Conservation (phyloP, 2,888 invertebrate genomes). For the Phanerotoma sp. region DNA sequence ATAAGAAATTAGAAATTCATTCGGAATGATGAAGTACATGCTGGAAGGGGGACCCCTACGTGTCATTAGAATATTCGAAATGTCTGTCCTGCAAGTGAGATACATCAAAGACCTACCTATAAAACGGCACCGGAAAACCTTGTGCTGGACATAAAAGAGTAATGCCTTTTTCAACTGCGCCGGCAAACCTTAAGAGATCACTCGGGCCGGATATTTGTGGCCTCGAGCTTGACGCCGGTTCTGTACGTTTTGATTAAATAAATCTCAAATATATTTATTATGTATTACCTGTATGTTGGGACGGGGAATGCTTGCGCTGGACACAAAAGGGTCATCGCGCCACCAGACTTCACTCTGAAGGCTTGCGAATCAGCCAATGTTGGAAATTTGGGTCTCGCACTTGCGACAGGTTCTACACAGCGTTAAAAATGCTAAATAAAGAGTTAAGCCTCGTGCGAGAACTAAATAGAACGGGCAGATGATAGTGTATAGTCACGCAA, state of each 20-base stretch:
- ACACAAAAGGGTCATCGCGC: slow-evolving; percentile 59
- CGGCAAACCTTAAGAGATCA: slow-evolving; percentile 53
- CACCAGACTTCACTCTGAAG: slow-evolving; percentile 52
- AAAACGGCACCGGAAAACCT: slow-evolving; percentile 58
- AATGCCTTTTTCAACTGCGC: slow-evolving; percentile 46
- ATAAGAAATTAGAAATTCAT: slow-evolving; percentile 30
- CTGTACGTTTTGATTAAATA: slow-evolving; percentile 46
- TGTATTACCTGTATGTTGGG: slow-evolving; percentile 58
- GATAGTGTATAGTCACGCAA: background rate
- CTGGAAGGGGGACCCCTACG: slow-evolving; percentile 47
- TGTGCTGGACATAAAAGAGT: slow-evolving; percentile 59
- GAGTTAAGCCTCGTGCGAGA: too few species aligned
- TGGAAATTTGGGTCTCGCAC: slow-evolving; percentile 66
- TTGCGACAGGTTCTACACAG: slow-evolving; percentile 62
- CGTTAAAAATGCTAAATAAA: background rate
- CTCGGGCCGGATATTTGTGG: slow-evolving; percentile 60
- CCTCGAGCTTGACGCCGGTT: slow-evolving; percentile 63
- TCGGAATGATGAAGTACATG: slow-evolving; percentile 26
- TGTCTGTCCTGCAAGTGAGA: too few species aligned
- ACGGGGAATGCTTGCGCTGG: slow-evolving; percentile 62
- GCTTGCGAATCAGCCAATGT: slow-evolving; percentile 59
- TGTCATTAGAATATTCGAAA: too few species aligned
- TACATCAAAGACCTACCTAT: slow-evolving; percentile 53
- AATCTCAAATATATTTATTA: slow-evolving; percentile 1
- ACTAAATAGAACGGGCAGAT: background rate